Percentiles rank a stretch among this genome's conserved stretches.
These are phyloP conservation scores for Thelaira solivaga DNA, from an alignment of 2,888 invertebrate species.

Conservation along the genomic window DNA sequence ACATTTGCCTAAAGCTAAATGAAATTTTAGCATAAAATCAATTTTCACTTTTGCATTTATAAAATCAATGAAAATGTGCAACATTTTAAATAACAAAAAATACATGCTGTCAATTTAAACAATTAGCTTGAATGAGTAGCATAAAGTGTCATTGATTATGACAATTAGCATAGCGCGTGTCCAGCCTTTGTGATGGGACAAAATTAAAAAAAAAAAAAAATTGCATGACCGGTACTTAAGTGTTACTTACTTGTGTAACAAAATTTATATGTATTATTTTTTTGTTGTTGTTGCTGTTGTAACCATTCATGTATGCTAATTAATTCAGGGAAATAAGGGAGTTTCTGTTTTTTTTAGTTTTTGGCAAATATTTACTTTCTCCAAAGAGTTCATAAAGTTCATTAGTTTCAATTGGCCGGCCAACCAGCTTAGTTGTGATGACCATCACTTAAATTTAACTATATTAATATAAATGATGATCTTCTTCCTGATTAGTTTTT, in stretches of 20 bases:
- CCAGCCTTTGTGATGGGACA: constrained; percentile 26
- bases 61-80: too few species aligned
- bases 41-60: constrained; percentile 56
- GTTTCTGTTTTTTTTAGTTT: background rate
- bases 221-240: constrained; percentile 47
- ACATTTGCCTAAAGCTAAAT: background rate
- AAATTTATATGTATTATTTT: background rate
- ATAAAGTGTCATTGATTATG: constrained; percentile 55
- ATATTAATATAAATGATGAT: constrained; percentile 46
- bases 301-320: constrained; percentile 33
- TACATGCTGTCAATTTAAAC: constrained; percentile 46
- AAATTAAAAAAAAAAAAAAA: background rate
- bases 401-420: constrained; percentile 38
- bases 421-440: constrained; percentile 28
- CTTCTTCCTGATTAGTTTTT: background rate
- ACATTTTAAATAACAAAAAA: constrained; percentile 22
- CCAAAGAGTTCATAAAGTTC: constrained; percentile 37
- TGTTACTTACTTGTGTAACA: constrained; percentile 10
- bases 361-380: background rate
- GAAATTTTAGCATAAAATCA: constrained; percentile 56
- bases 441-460: constrained; percentile 33
- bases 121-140: constrained; percentile 38
- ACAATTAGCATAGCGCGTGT: constrained; percentile 65
- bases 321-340: constrained; percentile 39
- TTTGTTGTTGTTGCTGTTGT: background rate